Conservation (phyloP, 23 tunicate genomes). For the Ciona savignyi region DNA sequence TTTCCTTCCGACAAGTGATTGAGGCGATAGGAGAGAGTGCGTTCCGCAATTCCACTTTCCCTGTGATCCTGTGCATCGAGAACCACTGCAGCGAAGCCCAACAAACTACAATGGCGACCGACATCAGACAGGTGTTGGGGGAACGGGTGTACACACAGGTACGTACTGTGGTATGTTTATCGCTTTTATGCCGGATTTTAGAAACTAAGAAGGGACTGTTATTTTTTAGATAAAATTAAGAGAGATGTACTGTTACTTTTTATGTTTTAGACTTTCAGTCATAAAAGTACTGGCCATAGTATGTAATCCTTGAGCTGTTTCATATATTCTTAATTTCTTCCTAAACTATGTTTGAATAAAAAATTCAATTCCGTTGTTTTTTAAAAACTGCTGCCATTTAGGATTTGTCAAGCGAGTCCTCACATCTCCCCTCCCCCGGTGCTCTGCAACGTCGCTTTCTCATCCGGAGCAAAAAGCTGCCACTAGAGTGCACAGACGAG, state of each 20-base stretch:
- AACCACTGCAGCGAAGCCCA: conserved; percentile 84
- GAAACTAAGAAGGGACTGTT: too few species aligned
- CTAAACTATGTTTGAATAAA: too few species aligned
- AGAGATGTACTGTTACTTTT: too few species aligned
- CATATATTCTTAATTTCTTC: too few species aligned
- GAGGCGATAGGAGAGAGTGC: conserved; percentile 73
- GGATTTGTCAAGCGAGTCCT: background rate
- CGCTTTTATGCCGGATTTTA: too few species aligned
- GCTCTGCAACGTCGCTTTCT: conserved; percentile 40
- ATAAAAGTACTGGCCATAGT: too few species aligned
- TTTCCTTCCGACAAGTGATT: conserved; percentile 59
- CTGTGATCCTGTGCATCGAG: conserved; percentile 79
- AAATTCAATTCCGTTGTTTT: too few species aligned
- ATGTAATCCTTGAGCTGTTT: too few species aligned
- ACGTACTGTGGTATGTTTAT: too few species aligned
- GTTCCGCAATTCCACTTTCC: conserved; percentile 72
- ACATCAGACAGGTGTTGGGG: conserved; percentile 31
- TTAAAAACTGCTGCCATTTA: background rate
- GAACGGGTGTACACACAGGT: conserved; percentile 50
- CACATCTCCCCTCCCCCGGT: conserved; percentile 73
- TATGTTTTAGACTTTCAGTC: too few species aligned
- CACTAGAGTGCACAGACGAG: conserved; percentile 28
- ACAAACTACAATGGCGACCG: conserved; percentile 47
- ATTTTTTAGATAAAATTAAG: too few species aligned
- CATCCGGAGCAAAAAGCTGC: conserved; percentile 54